Percentiles rank a stretch among this genome's conserved stretches.
phyloP scores from a whole-genome alignment of 1,140 invertebrate species.

The Calliphora vicina region DNA sequence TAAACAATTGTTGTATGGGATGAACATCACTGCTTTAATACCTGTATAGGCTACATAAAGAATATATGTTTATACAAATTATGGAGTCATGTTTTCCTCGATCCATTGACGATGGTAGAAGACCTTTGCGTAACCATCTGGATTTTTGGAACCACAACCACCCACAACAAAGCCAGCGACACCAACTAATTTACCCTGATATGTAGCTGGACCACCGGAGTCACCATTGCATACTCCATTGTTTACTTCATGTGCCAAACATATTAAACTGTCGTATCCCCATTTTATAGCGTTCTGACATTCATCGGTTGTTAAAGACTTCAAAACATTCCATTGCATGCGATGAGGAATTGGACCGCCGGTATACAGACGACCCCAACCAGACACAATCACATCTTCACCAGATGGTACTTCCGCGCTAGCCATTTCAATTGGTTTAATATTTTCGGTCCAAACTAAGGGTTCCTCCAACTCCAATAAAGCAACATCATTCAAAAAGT shows the following conservation, averaged over 20 bases:
- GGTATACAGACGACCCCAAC: constrained; percentile 49
- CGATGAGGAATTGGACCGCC: constrained; percentile 41
- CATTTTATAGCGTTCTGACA: constrained; percentile 44
- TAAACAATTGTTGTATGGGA: too few relatives aligned
- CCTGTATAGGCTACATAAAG: too few relatives aligned
- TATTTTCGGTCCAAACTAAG: constrained; percentile 47
- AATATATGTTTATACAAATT: not conserved
- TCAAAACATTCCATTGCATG: constrained; percentile 46
- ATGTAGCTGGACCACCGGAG: constrained; percentile 55
- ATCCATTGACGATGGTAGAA: constrained; percentile 65
- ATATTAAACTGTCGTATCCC: constrained; percentile 47
- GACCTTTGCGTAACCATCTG: constrained; percentile 68
- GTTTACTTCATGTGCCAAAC: constrained; percentile 39
- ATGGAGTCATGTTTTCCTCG: not conserved
- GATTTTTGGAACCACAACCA: constrained; percentile 52
- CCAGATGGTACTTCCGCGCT: constrained; percentile 43
- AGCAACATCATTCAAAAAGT: constrained; percentile 51
- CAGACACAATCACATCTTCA: constrained; percentile 43
- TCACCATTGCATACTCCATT: constrained; percentile 52
- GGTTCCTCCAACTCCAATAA: constrained; percentile 48
- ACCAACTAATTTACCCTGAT: constrained; percentile 52
- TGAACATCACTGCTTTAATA: too few relatives aligned
- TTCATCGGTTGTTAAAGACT: constrained; percentile 40
- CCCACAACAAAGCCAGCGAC: constrained; percentile 50
- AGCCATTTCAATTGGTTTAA: constrained; percentile 48